phyloP scores from a whole-genome alignment of 1,140 invertebrate genomes.

The honey bee (Apis mellifera) region DNA sequence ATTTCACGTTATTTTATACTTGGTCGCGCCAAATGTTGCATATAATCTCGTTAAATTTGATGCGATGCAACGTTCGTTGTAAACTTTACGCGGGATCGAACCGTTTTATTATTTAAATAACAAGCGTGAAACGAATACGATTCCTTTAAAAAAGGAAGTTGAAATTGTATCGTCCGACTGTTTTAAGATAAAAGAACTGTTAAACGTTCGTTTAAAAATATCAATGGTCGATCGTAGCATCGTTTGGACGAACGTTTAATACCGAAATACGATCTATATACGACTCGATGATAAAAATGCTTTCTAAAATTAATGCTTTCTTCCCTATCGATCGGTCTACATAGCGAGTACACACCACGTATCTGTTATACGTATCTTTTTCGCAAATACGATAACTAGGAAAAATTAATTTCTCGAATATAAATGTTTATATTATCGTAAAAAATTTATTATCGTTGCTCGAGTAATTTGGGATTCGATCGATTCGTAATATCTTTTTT shows the following conservation, averaged over 20 bases:
- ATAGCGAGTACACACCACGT: neutral
- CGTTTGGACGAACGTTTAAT: slow-evolving; percentile 29
- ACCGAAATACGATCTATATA: neutral
- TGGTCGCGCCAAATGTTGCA: slow-evolving; percentile 38
- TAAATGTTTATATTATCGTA: no score
- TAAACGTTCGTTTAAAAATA: no score
- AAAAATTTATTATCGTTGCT: no score
- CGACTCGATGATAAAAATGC: neutral
- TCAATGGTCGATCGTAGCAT: no score
- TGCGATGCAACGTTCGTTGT: slow-evolving; percentile 1
- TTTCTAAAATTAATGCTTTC: slow-evolving; percentile 23
- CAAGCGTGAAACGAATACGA: no score
- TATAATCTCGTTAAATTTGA: slow-evolving; percentile 22
- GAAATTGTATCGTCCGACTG: no score
- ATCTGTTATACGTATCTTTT: neutral
- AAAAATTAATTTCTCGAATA: no score
- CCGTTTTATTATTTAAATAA: neutral
- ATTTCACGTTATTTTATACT: slow-evolving; percentile 33
- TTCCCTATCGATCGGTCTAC: slow-evolving; percentile 42
- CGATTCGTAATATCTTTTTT: no score
- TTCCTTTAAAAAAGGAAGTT: neutral
- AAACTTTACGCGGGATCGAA: neutral
- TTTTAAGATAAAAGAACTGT: no score
- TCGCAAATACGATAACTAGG: no score
- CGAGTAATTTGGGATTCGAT: no score